These are phyloP conservation scores for Cuculus canorus DNA, from an alignment of 2,797 vertebrate genomes.

Conservation along the genomic window DNA sequence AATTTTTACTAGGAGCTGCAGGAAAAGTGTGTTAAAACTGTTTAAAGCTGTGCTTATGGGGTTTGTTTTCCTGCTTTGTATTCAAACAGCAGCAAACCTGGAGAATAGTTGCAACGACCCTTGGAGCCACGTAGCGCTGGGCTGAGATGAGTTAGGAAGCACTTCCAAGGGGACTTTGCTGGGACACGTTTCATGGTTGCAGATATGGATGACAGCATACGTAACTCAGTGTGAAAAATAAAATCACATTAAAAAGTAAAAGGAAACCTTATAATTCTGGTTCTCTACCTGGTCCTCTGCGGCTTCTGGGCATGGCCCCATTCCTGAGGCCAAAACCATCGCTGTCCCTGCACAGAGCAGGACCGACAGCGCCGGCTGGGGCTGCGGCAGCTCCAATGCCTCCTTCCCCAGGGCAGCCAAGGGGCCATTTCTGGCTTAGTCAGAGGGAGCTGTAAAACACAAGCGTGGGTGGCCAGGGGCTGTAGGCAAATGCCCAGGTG, in stretches of 20 bases:
- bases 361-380: not conserved
- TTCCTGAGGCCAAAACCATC: fast-evolving
- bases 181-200: not conserved
- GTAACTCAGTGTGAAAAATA: not conserved
- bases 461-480: not conserved
- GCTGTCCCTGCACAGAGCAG: not conserved
- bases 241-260: not conserved
- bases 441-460: not conserved
- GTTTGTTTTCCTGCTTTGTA: not conserved
- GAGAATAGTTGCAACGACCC: not conserved
- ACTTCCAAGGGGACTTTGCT: not conserved
- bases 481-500: not conserved
- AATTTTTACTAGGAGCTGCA: not conserved
- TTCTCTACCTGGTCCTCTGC: not conserved
- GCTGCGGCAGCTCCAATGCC: not conserved
- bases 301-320: not conserved
- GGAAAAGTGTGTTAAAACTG: not conserved
- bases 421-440: not conserved
- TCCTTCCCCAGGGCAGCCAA: fast-evolving
- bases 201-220: not conserved
- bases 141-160: not conserved
- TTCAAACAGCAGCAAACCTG: not conserved
- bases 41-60: not conserved
- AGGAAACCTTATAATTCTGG: not conserved
- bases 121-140: fast-evolving